Percentiles rank a stretch among this genome's conserved stretches.
Evolutionary conservation across 2,888 invertebrate species (phyloP).

Genomic region (Cryptosula pallasiana): DNA sequence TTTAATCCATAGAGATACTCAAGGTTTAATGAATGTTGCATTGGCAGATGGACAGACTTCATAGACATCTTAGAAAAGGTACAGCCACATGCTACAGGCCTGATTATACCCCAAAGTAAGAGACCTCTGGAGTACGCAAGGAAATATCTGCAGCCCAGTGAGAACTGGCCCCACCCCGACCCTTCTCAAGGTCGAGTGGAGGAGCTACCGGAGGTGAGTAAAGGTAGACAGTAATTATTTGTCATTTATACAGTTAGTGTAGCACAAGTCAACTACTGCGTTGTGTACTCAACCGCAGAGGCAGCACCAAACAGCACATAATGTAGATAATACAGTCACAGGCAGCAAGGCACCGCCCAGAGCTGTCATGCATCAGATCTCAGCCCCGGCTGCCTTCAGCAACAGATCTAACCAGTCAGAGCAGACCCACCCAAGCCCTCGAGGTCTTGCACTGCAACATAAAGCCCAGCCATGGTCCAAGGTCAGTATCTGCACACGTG

Average conservation of each 20-base stretch:
- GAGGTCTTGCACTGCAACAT: neutral
- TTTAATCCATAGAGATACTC: no score
- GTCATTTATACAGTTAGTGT: no score
- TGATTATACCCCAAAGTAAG: constrained; percentile 42
- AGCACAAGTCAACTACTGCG: no score
- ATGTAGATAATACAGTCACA: no score
- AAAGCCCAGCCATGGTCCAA: constrained; percentile 21
- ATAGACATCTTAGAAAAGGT: constrained; percentile 38
- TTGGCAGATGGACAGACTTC: constrained; percentile 42
- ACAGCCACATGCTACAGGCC: constrained; percentile 39
- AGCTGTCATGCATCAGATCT: neutral
- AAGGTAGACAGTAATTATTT: no score
- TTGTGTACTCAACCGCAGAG: no score
- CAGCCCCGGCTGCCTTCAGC: neutral
- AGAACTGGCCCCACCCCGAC: constrained; percentile 38
- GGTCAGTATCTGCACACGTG: no score
- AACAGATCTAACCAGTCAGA: neutral
- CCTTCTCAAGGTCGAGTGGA: constrained; percentile 1
- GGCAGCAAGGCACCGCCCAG: neutral
- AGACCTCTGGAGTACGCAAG: constrained; percentile 41
- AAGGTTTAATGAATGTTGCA: no score
- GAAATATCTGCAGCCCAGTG: constrained; percentile 34
- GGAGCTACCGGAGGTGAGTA: neutral
- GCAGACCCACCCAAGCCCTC: neutral
- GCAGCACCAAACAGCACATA: no score